Evolutionary conservation across 1,140 invertebrate species (phyloP).

Genomic region (Heliconius congener): DNA sequence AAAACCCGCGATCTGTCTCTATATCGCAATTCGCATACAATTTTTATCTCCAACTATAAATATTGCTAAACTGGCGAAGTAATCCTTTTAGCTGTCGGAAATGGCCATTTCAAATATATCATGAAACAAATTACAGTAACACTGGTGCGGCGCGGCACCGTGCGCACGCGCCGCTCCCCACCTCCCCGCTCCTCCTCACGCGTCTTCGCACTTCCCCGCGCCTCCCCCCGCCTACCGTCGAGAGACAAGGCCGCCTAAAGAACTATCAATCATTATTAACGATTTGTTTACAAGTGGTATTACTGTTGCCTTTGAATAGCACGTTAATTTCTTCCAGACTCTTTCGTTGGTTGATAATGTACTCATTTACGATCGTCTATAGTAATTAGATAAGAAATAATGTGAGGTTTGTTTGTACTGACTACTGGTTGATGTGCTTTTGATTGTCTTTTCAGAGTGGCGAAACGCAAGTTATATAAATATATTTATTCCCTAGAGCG

Average conservation of each 20-base stretch:
- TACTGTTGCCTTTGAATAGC: not conserved
- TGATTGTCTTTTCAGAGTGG: not conserved
- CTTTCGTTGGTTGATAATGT: constrained; percentile 10
- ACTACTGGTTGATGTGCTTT: not conserved
- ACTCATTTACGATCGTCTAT: not conserved
- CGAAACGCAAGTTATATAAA: not conserved
- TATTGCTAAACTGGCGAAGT: constrained; percentile 19
- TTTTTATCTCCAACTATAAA: constrained; percentile 24
- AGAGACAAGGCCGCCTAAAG: constrained; percentile 15
- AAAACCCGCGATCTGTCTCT: not conserved
- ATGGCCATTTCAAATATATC: constrained; percentile 21
- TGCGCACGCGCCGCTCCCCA: constrained; percentile 18
- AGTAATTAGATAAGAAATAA: not conserved
- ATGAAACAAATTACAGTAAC: constrained; percentile 20
- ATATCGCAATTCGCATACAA: not conserved
- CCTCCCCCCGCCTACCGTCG: not conserved
- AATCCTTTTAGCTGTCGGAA: constrained; percentile 28
- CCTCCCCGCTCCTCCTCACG: not conserved
- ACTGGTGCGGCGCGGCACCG: not conserved
- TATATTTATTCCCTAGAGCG: too few species aligned
- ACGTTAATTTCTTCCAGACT: constrained; percentile 13
- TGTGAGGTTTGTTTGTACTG: not conserved
- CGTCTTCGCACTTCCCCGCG: not conserved
- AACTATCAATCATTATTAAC: constrained; percentile 29
- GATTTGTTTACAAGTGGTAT: constrained; percentile 17